Evolutionary conservation across 2,113 vertebrate species (phyloP), one percentile per base, ranked within the genome.

Genomic region (Siniperca chuatsi): DNA sequence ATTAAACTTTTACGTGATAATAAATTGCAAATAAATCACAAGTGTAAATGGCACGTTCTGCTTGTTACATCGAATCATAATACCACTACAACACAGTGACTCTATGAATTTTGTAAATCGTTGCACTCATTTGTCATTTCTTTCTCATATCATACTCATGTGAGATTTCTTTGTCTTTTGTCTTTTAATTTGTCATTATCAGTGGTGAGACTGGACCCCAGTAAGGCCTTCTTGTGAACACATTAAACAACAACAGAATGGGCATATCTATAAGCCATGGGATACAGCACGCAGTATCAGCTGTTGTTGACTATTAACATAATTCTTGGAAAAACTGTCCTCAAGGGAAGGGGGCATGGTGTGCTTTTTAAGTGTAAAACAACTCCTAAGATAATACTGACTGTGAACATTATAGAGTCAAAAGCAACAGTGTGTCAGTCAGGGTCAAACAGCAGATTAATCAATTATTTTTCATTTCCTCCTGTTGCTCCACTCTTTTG

Each of bases 251-350:
- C 58, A 72, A 48, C 76, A 78, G 52, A 64, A 42, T 6, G 46
- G 21, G 18, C 35, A 35, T 25, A 25, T 62, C 18, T 29, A 54
- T 68, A 25, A 46, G 55, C 65, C 23, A 46, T 35, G 35, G 40
- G 15, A 9, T 13, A 21, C 20, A 29, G 60, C 25, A 37, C 44
- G 33, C 42, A 40, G 57, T n/a, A 57, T 81, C 73, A 75, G 75
- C 79, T 79, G 74, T 46, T 82, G 42, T 61, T 82, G 65, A 70
- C 50, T 44, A 40, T 61, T 37, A 52, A 61, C 35, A 67, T 79
- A 65, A 71, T 55, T 35, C 6, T 7, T 9, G n/a, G 13, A 60
- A n/a, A 78, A 44, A 71, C 7, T 58, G 64, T 86, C 65, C 54
- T 75, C 23, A 37, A 54, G 50, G 29, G 65, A 48, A 46, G n/a